Evolutionary conservation across 2,113 vertebrate species (phyloP), one percentile per base, ranked within the genome.

Genomic region (Castor canadensis): DNA sequence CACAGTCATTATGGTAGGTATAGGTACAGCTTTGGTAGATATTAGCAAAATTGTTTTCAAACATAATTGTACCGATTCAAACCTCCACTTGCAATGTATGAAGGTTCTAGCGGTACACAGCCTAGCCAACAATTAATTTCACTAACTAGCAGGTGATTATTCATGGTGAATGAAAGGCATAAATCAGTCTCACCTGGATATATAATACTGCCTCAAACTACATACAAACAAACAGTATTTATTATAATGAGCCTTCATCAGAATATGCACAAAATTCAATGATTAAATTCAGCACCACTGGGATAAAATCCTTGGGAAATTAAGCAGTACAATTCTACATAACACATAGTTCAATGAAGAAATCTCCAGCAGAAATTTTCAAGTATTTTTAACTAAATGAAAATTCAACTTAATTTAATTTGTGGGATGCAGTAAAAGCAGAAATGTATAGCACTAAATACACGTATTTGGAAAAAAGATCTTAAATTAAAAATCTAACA

Each of bases 171-270:
- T 58, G 16, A 96, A 97, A 85, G n/a, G 11, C 47, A 83, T 89
- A 89, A 80, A 73, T 84, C 52, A 77, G 12, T 80, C n/a, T 80
- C 35, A 72, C 89, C 56, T 90, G 54, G 58, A 87, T 94, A 82
- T 77, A 76, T 38, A 93, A 96, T 38, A 43, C 10, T 64, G n/a
- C 32, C 76, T 86, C 40, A 92, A 94, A 92, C 12, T 86, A 92
- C 76, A 77, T 49, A 87, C 19, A 94, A 54, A 43, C 16, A 64
- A 17, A 56, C 7, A 72, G 40, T 66, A 64, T 82, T 77, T 80
- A 83, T 76, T 83, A 76, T 1, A 69, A 28, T 47, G 30, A 49
- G 11, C 40, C 38, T 80, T 58, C 49, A 62, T 64, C 2, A 73
- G 35, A 91, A 79, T 17, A 71, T 20, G 19, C 91, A 79, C 79